phyloP scores from a whole-genome alignment of 1,140 invertebrate species.

The Apolygus lucorum region DNA sequence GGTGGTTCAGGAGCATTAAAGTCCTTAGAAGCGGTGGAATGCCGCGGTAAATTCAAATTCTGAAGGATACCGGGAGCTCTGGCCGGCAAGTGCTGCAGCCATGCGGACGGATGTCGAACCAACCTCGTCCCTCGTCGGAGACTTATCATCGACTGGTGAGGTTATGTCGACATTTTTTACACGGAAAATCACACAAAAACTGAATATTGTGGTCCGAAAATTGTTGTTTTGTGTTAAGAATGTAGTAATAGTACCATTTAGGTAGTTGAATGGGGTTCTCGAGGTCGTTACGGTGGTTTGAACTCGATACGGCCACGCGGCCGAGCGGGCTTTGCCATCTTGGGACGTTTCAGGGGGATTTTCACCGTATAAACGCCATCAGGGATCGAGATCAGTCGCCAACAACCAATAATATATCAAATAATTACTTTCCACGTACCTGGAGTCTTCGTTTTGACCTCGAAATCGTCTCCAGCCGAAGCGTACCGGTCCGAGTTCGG shows the following conservation, averaged over 20 bases:
- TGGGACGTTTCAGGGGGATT: too few relatives aligned
- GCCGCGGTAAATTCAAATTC: neutral
- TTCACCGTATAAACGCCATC: too few relatives aligned
- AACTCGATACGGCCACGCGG: neutral
- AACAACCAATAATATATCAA: too few relatives aligned
- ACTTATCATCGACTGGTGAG: neutral
- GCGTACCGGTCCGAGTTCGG: neutral
- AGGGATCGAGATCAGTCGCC: too few relatives aligned
- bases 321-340: neutral
- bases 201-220: too few relatives aligned
- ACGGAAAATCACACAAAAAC: too few relatives aligned
- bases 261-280: neutral
- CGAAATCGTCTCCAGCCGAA: too few relatives aligned
- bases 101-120: neutral
- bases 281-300: neutral
- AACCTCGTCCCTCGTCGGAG: neutral
- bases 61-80: neutral
- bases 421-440: too few relatives aligned
- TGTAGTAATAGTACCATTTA: neutral
- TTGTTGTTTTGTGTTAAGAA: too few relatives aligned
- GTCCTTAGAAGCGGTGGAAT: neutral
- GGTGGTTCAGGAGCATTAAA: neutral
- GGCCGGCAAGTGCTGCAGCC: neutral
- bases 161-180: too few relatives aligned
- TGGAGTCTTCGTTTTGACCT: too few relatives aligned